Percentiles rank a stretch among this genome's conserved stretches.
These are phyloP conservation scores for Planococcus citri DNA, from an alignment of 1,140 invertebrate species.

Conservation along the genomic window DNA sequence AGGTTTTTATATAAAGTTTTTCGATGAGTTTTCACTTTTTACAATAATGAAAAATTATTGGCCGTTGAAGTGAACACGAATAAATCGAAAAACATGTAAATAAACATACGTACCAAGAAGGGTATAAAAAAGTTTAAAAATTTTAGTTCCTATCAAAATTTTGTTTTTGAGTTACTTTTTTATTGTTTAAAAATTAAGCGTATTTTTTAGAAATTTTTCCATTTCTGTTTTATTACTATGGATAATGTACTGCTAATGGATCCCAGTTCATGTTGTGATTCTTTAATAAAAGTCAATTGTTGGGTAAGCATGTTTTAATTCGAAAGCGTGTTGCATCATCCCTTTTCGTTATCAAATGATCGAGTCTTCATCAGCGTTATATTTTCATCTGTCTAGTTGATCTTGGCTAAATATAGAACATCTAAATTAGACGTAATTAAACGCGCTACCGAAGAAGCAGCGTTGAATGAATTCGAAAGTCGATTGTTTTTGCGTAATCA, in stretches of 20 bases:
- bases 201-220: background rate
- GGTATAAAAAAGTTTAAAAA: too few relatives aligned
- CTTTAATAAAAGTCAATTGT: background rate
- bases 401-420: constrained; percentile 9
- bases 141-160: too few relatives aligned
- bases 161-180: too few relatives aligned
- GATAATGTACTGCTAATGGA: background rate
- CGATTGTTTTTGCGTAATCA: background rate
- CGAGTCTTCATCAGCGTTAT: too few relatives aligned
- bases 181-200: background rate
- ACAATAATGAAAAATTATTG: too few relatives aligned
- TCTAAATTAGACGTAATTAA: background rate
- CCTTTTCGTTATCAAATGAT: too few relatives aligned
- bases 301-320: background rate
- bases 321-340: background rate
- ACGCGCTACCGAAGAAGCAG: background rate
- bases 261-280: background rate
- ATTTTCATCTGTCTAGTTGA: background rate
- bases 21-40: too few relatives aligned
- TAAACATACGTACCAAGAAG: too few relatives aligned
- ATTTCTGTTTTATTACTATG: background rate
- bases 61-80: too few relatives aligned
- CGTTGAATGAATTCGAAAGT: background rate
- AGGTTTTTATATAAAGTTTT: too few relatives aligned
- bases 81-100: too few relatives aligned